These are phyloP conservation scores for Orthonevra nobilis DNA, from an alignment of 2,888 invertebrate species.

Conservation along the genomic window DNA sequence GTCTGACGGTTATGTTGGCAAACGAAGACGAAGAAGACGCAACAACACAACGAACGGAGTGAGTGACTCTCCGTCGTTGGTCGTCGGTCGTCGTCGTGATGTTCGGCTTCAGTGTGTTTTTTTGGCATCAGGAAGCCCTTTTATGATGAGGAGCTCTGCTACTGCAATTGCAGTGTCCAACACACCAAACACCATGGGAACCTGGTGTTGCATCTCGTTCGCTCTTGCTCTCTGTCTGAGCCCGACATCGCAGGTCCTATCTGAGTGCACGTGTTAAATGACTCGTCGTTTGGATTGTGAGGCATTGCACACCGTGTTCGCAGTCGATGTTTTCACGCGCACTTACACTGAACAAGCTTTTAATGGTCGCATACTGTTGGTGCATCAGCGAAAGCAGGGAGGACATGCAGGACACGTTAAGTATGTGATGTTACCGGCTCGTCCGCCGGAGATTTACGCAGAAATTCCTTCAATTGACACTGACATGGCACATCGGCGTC, in stretches of 20 bases:
- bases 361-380: slow-evolving; percentile 63
- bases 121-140: slow-evolving; percentile 69
- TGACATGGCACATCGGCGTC: slow-evolving; percentile 65
- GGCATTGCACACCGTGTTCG: slow-evolving; percentile 67
- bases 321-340: slow-evolving; percentile 70
- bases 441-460: slow-evolving; percentile 59
- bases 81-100: slow-evolving; percentile 22
- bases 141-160: slow-evolving; percentile 63
- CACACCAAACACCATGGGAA: slow-evolving; percentile 61
- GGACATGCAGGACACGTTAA: slow-evolving; percentile 45
- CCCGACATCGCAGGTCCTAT: slow-evolving; percentile 3
- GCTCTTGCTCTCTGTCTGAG: not conserved
- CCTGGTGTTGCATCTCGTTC: slow-evolving; percentile 12
- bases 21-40: slow-evolving; percentile 8
- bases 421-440: slow-evolving; percentile 32
- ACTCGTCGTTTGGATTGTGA: slow-evolving; percentile 70
- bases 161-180: slow-evolving; percentile 48
- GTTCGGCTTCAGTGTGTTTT: slow-evolving; percentile 37
- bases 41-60: slow-evolving; percentile 17
- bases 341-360: slow-evolving; percentile 67
- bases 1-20: slow-evolving; percentile 57
- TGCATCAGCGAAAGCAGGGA: slow-evolving; percentile 1
- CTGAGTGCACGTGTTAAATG: slow-evolving; percentile 55
- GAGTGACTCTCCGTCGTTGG: slow-evolving; percentile 36
- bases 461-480: slow-evolving; percentile 65